Percentiles rank a stretch among this genome's conserved stretches.
phyloP scores from a whole-genome alignment of 2,888 invertebrate genomes.

The Sarcophaga subvicina region DNA sequence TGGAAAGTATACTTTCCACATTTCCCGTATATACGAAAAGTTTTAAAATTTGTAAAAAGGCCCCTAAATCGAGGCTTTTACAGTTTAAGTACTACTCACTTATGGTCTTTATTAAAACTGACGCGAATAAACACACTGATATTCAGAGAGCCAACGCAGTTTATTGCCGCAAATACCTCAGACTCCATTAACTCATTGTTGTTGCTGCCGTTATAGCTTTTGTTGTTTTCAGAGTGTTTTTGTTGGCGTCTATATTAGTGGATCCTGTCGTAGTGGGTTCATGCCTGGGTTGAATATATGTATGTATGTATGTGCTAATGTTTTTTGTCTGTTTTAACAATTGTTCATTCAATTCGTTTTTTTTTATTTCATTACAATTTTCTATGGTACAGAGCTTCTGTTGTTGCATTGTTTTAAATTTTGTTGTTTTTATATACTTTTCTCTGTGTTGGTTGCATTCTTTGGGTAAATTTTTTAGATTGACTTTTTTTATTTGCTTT shows the following conservation, averaged over 20 bases:
- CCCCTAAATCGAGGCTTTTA: too few relatives aligned
- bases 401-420: constrained; percentile 62
- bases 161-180: constrained; percentile 69
- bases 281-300: constrained; percentile 15
- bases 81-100: too few relatives aligned
- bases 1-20: too few relatives aligned
- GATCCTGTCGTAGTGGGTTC: constrained; percentile 69
- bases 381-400: constrained; percentile 59
- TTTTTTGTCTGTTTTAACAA: constrained; percentile 42
- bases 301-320: neutral
- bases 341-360: constrained; percentile 51
- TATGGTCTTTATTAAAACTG: too few relatives aligned
- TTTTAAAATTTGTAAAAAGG: too few relatives aligned
- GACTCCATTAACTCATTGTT: constrained; percentile 60
- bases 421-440: constrained; percentile 34
- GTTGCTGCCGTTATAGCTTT: constrained; percentile 19
- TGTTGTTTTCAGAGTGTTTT: constrained; percentile 30
- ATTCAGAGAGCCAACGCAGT: constrained; percentile 61
- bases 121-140: neutral
- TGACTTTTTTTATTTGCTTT: constrained; percentile 40
- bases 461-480: constrained; percentile 27
- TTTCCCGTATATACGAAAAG: too few relatives aligned
- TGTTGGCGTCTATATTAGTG: constrained; percentile 39
- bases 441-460: constrained; percentile 39
- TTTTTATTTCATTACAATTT: constrained; percentile 34